These are phyloP conservation scores for Leucophenga maculata DNA, from an alignment of 2,888 invertebrate species.

Conservation along the genomic window DNA sequence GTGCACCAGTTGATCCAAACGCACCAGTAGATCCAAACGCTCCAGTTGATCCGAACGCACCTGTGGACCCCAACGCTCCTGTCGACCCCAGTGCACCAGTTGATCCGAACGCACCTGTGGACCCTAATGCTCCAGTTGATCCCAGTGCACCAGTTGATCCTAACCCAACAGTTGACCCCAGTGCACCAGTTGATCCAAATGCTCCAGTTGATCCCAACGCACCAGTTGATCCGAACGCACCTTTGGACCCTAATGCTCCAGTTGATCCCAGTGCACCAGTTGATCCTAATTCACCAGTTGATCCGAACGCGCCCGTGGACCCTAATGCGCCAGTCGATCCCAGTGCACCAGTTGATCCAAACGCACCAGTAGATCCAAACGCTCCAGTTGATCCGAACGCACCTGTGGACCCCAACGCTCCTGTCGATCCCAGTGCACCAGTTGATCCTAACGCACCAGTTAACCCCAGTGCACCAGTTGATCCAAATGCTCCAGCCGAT, in stretches of 20 bases:
- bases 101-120: conserved; percentile 10
- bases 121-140: conserved; percentile 32
- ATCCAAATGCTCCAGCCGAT: conserved; percentile 27
- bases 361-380: conserved; percentile 23
- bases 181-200: conserved; percentile 29
- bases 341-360: conserved; percentile 25
- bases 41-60: conserved; percentile 30
- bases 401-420: conserved; percentile 30
- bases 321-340: conserved; percentile 32
- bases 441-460: conserved; percentile 29
- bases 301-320: conserved; percentile 34
- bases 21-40: conserved; percentile 32
- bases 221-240: conserved; percentile 24
- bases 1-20: conserved; percentile 31
- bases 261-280: conserved; percentile 37
- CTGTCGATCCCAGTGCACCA: conserved; percentile 31
- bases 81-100: conserved; percentile 29
- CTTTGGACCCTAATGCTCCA: conserved; percentile 29
- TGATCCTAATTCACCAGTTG: conserved; percentile 41
- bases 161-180: conserved; percentile 29
- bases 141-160: conserved; percentile 31
- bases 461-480: conserved; percentile 32
- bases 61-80: conserved; percentile 18
- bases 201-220: conserved; percentile 32
- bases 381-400: conserved; percentile 34